Percentiles rank a stretch among this genome's conserved stretches.
Evolutionary conservation across 2,113 vertebrate genomes (phyloP).

Genomic region (Bagarius yarrelli): DNA sequence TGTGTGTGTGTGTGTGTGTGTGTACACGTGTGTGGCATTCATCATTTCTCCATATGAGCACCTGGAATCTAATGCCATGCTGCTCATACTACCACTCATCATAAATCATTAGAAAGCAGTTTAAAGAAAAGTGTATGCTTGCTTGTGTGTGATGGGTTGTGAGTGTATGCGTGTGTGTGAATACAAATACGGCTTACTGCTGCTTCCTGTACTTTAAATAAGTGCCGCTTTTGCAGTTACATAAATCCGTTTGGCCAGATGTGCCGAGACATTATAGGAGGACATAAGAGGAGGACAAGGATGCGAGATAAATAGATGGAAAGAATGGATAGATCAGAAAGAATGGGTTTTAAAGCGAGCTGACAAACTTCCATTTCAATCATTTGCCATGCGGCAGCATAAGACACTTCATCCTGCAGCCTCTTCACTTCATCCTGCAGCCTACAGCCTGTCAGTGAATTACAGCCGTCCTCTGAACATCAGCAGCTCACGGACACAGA

Average conservation of each 20-base stretch:
- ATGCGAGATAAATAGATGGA: background rate
- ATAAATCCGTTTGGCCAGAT: slow-evolving; percentile 22
- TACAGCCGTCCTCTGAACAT: slow-evolving; percentile 21
- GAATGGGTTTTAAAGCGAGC: slow-evolving; percentile 20
- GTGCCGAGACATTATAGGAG: background rate
- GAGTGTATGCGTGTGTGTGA: background rate
- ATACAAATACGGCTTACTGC: background rate
- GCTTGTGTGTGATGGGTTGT: background rate
- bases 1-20: slow-evolving; percentile 1
- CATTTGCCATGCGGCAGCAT: slow-evolving; percentile 3
- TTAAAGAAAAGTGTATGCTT: background rate
- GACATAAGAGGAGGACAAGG: no score
- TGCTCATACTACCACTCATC: background rate
- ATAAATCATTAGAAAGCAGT: slow-evolving; percentile 18
- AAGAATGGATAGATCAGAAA: slow-evolving; percentile 7
- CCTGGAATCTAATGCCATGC: slow-evolving; percentile 13
- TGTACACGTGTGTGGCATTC: background rate
- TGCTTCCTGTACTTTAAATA: slow-evolving; percentile 17
- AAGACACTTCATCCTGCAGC: slow-evolving; percentile 6
- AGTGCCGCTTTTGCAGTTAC: background rate
- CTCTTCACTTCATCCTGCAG: slow-evolving; percentile 15
- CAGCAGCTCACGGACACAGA: slow-evolving; percentile 6
- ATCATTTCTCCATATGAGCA: slow-evolving; percentile 12
- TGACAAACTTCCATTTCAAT: slow-evolving; percentile 30
- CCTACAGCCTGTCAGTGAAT: slow-evolving; percentile 31